A percentile compares a stretch with the other conserved stretches of the same genome.
Conservation (phyloP, 2,797 vertebrate genomes). For the Clarias laeviceps region DNA sequence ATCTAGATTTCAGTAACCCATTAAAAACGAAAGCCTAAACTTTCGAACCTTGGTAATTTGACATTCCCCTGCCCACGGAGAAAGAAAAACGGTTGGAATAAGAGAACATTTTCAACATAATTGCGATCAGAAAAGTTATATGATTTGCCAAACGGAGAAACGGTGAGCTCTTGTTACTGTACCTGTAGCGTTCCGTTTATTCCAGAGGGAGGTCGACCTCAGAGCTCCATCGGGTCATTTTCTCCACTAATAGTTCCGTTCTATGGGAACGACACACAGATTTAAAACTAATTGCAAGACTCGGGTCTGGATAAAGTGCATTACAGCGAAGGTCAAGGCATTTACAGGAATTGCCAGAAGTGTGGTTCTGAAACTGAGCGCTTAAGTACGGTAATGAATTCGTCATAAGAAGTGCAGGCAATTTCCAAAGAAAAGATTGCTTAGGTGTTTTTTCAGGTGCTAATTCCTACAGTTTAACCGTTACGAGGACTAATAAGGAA, state of each 20-base stretch:
- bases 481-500: conserved; percentile 18
- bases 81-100: not conserved
- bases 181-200: conserved; percentile 4
- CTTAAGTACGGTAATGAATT: not conserved
- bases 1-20: conserved; percentile 43
- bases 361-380: not conserved
- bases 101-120: conserved; percentile 5
- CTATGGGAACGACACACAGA: conserved; percentile 41
- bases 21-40: conserved; percentile 32
- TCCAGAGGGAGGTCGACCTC: not conserved
- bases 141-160: conserved; percentile 24
- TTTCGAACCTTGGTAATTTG: conserved; percentile 9
- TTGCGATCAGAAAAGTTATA: conserved; percentile 22
- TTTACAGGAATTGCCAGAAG: conserved; percentile 58
- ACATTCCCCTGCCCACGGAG: not conserved
- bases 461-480: not conserved
- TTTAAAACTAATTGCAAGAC: conserved; percentile 65
- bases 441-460: conserved; percentile 14
- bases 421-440: not conserved
- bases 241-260: conserved; percentile 41
- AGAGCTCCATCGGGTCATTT: conserved; percentile 29
- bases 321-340: conserved; percentile 69
- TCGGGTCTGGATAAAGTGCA: conserved; percentile 62
- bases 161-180: conserved; percentile 9
- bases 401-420: not conserved